phyloP scores from a whole-genome alignment of 2,797 vertebrate species.

The Podarcis lilfordi region DNA sequence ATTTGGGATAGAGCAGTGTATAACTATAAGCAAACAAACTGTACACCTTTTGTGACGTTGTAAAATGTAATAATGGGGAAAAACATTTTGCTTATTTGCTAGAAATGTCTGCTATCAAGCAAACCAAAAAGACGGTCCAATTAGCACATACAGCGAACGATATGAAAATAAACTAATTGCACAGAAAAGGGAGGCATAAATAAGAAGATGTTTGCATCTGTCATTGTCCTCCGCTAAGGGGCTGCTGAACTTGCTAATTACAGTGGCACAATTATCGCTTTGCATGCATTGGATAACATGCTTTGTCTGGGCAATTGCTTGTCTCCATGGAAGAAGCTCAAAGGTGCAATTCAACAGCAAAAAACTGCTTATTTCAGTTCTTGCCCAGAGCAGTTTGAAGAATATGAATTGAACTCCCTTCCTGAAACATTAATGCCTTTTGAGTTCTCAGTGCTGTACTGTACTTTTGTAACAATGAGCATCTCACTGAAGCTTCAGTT shows the following conservation, averaged over 20 bases:
- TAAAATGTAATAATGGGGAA: neutral
- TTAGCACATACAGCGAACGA: neutral
- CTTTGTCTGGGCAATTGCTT: conserved; percentile 58
- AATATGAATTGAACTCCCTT: conserved; percentile 15
- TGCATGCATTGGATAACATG: conserved; percentile 49
- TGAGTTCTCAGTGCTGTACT: neutral
- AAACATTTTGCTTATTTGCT: conserved; percentile 29
- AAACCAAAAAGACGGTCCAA: conserved; percentile 25
- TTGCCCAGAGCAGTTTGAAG: conserved; percentile 41
- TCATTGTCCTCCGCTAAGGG: conserved; percentile 54
- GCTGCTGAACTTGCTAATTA: conserved; percentile 62
- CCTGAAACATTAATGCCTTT: conserved; percentile 21
- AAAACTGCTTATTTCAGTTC: conserved; percentile 58
- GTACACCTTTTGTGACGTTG: conserved; percentile 13
- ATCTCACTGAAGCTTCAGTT: conserved; percentile 38
- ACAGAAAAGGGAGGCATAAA: conserved; percentile 44
- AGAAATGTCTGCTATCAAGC: neutral
- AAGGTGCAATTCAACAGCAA: conserved; percentile 46
- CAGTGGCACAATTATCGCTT: conserved; percentile 55
- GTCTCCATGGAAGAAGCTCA: conserved; percentile 47
- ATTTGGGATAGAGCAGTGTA: neutral
- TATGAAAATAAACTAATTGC: conserved; percentile 26
- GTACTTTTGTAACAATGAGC: conserved; percentile 16
- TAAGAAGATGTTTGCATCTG: conserved; percentile 49
- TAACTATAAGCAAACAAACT: neutral